phyloP scores from a whole-genome alignment of 2,797 vertebrate genomes.

The Xenops minutus region DNA sequence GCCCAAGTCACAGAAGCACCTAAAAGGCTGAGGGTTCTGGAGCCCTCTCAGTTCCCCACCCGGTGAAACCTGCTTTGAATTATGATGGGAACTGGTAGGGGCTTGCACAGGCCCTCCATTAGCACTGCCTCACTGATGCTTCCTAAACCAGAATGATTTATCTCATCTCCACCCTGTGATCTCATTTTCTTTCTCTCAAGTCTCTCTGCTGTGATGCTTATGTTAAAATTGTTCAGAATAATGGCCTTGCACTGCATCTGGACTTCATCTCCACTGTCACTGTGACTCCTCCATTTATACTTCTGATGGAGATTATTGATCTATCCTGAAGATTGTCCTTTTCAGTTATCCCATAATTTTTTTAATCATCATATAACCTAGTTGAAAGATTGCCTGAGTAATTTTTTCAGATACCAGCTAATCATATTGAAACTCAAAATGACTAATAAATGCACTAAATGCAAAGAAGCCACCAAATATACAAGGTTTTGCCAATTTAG shows the following conservation, averaged over 20 bases:
- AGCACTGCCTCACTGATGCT: neutral
- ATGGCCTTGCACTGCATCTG: neutral
- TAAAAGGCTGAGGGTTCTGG: neutral
- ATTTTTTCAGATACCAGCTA: constrained; percentile 1
- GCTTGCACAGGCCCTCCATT: neutral
- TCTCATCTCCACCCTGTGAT: neutral
- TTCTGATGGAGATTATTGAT: neutral
- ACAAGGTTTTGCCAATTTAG: neutral
- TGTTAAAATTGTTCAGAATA: neutral
- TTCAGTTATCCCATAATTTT: neutral
- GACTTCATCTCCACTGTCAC: neutral
- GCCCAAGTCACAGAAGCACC: neutral
- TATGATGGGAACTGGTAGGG: neutral
- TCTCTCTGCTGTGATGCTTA: neutral
- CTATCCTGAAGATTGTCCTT: neutral
- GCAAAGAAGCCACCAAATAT: neutral
- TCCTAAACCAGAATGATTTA: neutral
- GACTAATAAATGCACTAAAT: neutral
- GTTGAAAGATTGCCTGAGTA: neutral
- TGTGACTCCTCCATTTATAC: neutral
- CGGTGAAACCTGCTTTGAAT: neutral
- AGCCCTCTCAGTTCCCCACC: neutral
- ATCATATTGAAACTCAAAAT: neutral
- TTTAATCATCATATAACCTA: neutral
- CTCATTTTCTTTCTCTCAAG: neutral